Evolutionary conservation across 2,797 vertebrate genomes (phyloP), one percentile per base, ranked within the genome.

Genomic region (Parotocinclus haroldoi): DNA sequence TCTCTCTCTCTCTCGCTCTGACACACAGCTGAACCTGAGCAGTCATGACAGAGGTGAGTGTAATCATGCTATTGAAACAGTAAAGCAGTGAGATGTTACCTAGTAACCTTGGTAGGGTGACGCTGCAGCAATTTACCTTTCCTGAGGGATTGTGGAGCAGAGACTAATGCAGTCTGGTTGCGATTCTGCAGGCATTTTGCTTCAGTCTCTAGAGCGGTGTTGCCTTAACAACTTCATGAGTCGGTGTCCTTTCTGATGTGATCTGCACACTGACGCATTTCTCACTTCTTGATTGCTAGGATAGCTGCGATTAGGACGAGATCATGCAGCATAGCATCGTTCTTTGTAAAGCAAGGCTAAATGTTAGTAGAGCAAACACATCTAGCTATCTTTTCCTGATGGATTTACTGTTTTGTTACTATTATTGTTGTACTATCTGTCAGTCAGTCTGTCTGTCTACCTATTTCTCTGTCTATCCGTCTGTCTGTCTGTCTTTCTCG

Each of bases 21-120:
- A 63, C 27, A 27, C 72, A 74, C 63, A 56, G 11, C 40, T 63
- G 17, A 59, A 17, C 13, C 48, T n/a, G n/a, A 16, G n/a, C n/a
- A 50, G 48, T 50, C 48, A 50, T 50, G 48, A 50, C 48, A 50
- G 48, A n/a, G 48, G 48, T 50, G 48, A 50, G 48, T 50, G 13
- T 50, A 8, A 50, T 11, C n/a, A 50, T 16, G 5, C 4, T 9
- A 16, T n/a, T 50, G 48, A 13, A 50, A 16, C 14, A 14, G 14
- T 16, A 50, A 50, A 50, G 48, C 48, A 16, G 14, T 14, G 14
- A n/a, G 48, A 14, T 16, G 14, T 50, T 50, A 50, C 14, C 14
- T 50, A 16, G n/a, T 50, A 16, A 50, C 48, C 48, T 50, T 50
- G 48, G 14, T 50, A 50, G 9, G n/a, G 14, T 9, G n/a, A 50